phyloP scores from a whole-genome alignment of 2,113 vertebrate species.

The Macroglossus sobrinus region DNA sequence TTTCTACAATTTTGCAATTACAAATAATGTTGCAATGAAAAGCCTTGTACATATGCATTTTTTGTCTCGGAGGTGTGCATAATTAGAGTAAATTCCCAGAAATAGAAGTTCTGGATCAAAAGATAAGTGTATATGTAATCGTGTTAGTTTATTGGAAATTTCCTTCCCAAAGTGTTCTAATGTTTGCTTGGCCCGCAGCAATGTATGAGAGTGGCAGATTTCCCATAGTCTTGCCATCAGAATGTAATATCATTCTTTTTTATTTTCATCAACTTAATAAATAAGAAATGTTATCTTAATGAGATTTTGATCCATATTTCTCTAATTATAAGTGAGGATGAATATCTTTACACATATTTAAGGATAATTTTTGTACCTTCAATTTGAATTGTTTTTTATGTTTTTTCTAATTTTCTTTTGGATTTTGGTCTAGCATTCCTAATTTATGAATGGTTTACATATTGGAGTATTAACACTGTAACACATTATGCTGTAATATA shows the following conservation, averaged over 20 bases:
- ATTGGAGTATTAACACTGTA: neutral
- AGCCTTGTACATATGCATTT: neutral
- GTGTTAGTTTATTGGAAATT: neutral
- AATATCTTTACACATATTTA: neutral
- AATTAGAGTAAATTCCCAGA: neutral
- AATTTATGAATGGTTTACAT: neutral
- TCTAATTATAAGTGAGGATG: neutral
- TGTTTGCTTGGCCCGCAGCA: neutral
- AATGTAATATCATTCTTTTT: neutral
- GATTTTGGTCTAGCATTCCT: rapidly evolving
- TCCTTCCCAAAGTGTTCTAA: neutral
- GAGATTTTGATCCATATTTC: neutral
- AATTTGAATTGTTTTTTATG: neutral
- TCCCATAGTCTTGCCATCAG: neutral
- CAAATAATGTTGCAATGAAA: neutral
- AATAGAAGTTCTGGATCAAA: neutral
- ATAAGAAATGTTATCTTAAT: neutral
- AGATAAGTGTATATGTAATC: neutral
- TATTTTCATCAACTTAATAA: neutral
- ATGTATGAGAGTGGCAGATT: neutral
- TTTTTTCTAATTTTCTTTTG: neutral
- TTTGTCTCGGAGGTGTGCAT: neutral
- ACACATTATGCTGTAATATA: neutral
- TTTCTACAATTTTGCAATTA: neutral
- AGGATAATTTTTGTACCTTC: neutral